Evolutionary conservation across 2,888 invertebrate genomes (phyloP).

Genomic region (Thymelicus sylvestris): DNA sequence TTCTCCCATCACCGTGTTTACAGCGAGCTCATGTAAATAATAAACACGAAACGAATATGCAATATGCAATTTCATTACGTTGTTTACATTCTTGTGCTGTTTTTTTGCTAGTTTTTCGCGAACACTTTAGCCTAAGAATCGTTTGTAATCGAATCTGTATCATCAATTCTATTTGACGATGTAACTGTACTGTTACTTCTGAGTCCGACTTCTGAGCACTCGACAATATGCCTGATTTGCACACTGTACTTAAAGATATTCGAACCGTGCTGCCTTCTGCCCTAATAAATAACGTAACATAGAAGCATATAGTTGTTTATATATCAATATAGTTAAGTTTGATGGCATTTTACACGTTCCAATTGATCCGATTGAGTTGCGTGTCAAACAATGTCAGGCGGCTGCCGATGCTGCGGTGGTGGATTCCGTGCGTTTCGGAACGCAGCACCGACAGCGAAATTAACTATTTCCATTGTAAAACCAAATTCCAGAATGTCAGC

Average conservation of each 20-base stretch:
- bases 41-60: neutral
- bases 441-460: conserved; percentile 48
- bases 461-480: conserved; percentile 54
- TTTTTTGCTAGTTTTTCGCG: neutral
- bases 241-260: too few relatives aligned
- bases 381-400: conserved; percentile 41
- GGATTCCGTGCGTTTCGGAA: conserved; percentile 39
- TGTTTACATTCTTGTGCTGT: neutral
- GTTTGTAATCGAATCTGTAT: too few relatives aligned
- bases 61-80: neutral
- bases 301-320: neutral
- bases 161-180: too few relatives aligned
- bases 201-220: too few relatives aligned
- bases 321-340: neutral
- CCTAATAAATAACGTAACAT: too few relatives aligned
- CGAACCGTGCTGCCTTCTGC: too few relatives aligned
- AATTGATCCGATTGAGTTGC: conserved; percentile 36
- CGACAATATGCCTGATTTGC: too few relatives aligned
- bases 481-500: conserved; percentile 46
- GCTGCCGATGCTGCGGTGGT: conserved; percentile 14
- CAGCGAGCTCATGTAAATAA: neutral
- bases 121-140: neutral
- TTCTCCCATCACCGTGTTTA: conserved; percentile 23
- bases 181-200: too few relatives aligned
- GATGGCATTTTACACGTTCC: conserved; percentile 14